Evolutionary conservation across 2,797 vertebrate genomes (phyloP).

Genomic region (Acanthurus lineatus): DNA sequence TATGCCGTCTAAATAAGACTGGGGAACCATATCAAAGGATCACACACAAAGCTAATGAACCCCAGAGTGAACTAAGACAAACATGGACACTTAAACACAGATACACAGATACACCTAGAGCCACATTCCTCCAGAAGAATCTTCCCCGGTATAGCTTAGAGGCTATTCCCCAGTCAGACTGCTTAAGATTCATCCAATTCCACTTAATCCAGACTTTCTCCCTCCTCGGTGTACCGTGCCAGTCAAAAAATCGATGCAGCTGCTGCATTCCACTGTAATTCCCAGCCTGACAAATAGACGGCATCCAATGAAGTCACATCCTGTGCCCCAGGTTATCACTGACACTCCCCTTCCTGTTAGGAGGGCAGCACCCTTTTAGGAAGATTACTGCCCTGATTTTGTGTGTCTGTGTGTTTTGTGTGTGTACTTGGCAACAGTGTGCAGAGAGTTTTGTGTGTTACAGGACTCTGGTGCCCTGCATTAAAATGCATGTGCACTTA

Average conservation of each 20-base stretch:
- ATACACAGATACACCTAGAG: conserved; percentile 28
- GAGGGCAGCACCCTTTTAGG: conserved; percentile 55
- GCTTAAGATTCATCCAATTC: conserved; percentile 40
- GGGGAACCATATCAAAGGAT: conserved; percentile 38
- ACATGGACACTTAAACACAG: conserved; percentile 29
- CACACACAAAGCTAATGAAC: conserved; percentile 48
- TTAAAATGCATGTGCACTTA: conserved; percentile 16
- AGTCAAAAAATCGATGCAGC: conserved; percentile 48
- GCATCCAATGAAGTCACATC: conserved; percentile 67
- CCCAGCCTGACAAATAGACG: conserved; percentile 28
- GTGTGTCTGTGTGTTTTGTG: background rate
- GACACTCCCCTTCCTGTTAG: conserved; percentile 75
- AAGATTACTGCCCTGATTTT: conserved; percentile 49
- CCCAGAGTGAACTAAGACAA: conserved; percentile 35
- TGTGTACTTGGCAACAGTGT: background rate
- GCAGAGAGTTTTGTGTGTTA: background rate
- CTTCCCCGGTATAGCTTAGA: background rate
- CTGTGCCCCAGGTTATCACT: conserved; percentile 69
- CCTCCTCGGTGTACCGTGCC: conserved; percentile 11
- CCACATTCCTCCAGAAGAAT: conserved; percentile 16
- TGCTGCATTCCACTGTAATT: conserved; percentile 61
- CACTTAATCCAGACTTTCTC: conserved; percentile 36
- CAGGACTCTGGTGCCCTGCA: background rate
- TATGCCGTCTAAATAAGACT: conserved; percentile 36
- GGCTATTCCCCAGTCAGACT: conserved; percentile 24